Evolutionary conservation across 2,888 invertebrate genomes (phyloP).

Genomic region (Mesorhabditis sp.): DNA sequence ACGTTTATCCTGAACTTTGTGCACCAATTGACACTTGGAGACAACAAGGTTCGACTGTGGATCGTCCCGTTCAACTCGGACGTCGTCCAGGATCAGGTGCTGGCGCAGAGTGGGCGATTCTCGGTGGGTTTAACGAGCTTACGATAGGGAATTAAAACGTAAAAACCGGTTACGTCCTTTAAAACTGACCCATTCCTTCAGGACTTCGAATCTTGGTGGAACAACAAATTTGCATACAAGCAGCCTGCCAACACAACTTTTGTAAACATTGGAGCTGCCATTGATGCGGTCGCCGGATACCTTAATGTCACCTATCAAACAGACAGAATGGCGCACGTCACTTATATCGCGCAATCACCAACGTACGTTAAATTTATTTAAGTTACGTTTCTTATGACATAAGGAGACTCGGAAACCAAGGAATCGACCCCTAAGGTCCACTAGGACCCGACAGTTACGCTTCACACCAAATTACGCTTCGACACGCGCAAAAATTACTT

Average conservation of each 20-base stretch:
- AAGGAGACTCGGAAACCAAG: too few relatives aligned
- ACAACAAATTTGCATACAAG: not conserved
- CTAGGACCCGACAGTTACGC: too few relatives aligned
- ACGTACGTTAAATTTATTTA: not conserved
- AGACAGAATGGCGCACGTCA: not conserved
- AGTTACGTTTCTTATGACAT: not conserved
- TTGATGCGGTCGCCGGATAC: not conserved
- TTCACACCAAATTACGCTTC: too few relatives aligned
- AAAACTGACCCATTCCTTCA: not conserved
- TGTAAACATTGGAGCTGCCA: constrained; percentile 2
- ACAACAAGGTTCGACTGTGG: not conserved
- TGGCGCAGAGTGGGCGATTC: not conserved
- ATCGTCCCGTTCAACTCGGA: not conserved
- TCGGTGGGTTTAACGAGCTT: too few relatives aligned
- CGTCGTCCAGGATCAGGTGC: not conserved
- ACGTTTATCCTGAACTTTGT: not conserved
- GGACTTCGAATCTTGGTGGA: not conserved
- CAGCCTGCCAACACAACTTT: not conserved
- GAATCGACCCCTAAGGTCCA: too few relatives aligned
- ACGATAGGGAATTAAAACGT: too few relatives aligned
- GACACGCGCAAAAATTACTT: too few relatives aligned
- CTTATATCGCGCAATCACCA: not conserved
- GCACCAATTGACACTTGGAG: not conserved
- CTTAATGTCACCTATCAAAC: not conserved
- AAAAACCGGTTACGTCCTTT: too few relatives aligned